These are phyloP conservation scores for Philereme transversata DNA, from an alignment of 2,888 invertebrate genomes.

Conservation along the genomic window DNA sequence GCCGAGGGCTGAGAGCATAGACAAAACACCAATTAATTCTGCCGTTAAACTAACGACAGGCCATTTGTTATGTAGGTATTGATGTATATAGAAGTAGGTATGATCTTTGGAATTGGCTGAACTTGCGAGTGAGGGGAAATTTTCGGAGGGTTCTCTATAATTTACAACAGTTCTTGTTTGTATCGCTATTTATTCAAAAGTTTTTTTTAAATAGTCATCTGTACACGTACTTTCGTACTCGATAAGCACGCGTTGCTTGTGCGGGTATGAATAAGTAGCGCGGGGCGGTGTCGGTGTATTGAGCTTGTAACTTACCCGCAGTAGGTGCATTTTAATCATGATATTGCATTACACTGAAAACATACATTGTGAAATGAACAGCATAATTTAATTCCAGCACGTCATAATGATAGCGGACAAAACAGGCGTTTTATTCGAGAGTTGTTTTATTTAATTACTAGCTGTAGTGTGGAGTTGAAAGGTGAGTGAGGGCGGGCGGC, in stretches of 20 bases:
- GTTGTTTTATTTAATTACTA: conserved; percentile 25
- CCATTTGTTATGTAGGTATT: conserved; percentile 34
- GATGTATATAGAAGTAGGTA: conserved; percentile 18
- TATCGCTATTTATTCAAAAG: too few species aligned
- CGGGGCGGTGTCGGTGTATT: too few species aligned
- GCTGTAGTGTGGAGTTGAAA: conserved; percentile 31
- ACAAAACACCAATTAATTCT: conserved; percentile 79
- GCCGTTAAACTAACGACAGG: conserved; percentile 68
- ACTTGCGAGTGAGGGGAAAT: background rate
- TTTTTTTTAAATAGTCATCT: too few species aligned
- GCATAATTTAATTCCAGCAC: conserved; percentile 5
- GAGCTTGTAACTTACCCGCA: too few species aligned
- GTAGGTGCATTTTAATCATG: too few species aligned
- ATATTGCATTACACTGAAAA: background rate
- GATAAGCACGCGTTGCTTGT: too few species aligned
- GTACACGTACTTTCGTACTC: too few species aligned
- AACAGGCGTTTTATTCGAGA: conserved; percentile 18
- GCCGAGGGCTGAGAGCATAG: conserved; percentile 52
- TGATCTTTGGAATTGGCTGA: conserved; percentile 13
- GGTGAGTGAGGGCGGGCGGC: conserved; percentile 24
- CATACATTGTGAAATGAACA: background rate
- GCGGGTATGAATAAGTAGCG: too few species aligned
- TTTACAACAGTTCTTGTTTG: too few species aligned
- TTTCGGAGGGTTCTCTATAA: too few species aligned
- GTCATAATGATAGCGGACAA: conserved; percentile 22